phyloP scores from a whole-genome alignment of 2,797 vertebrate genomes.

The Leptodactylus fallax region DNA sequence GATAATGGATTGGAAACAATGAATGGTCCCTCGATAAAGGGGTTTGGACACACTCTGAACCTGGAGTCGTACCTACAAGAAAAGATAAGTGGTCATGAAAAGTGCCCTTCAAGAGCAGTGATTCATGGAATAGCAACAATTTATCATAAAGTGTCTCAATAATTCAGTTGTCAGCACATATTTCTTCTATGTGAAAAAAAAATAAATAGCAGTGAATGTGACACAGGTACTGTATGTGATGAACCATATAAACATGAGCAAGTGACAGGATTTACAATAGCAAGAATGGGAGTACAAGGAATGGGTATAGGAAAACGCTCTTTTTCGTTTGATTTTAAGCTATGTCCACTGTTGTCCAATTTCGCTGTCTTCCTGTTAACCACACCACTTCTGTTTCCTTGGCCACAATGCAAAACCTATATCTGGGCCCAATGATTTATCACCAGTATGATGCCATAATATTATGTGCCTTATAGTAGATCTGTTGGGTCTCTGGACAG shows the following conservation, averaged over 20 bases:
- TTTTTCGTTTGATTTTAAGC: background rate
- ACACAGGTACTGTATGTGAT: background rate
- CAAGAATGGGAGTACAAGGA: background rate
- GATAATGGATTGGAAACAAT: conserved; percentile 96
- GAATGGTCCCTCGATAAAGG: conserved; percentile 90
- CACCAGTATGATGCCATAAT: too few species aligned
- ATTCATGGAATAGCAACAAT: conserved; percentile 56
- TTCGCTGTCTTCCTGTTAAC: background rate
- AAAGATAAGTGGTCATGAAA: background rate
- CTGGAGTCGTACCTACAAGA: conserved; percentile 92
- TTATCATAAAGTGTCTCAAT: background rate
- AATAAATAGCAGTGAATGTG: background rate
- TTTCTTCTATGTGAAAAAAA: background rate
- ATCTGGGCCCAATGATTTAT: background rate
- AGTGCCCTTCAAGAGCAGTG: conserved; percentile 28
- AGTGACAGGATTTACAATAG: background rate
- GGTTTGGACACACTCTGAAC: conserved; percentile 91
- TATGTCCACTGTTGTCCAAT: too few species aligned
- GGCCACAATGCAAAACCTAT: background rate
- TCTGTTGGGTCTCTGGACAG: too few species aligned
- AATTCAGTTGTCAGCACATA: background rate
- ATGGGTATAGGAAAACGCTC: background rate
- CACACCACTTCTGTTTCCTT: background rate
- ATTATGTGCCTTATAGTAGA: too few species aligned
- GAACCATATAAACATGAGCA: background rate